Percentiles rank a stretch among this genome's conserved stretches.
These are phyloP conservation scores for Molorchus minor DNA, from an alignment of 2,888 invertebrate genomes.

Conservation along the genomic window DNA sequence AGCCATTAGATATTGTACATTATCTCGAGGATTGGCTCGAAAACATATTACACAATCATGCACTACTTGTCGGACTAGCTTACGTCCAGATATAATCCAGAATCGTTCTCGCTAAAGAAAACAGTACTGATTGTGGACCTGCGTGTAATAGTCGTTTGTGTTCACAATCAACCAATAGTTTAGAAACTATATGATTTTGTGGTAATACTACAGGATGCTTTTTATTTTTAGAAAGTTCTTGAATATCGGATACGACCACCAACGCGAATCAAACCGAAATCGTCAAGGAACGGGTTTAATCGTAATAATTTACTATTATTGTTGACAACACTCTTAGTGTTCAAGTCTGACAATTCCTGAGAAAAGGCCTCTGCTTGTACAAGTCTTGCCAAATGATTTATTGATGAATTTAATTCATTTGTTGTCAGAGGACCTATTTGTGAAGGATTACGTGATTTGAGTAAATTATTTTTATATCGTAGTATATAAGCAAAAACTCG, in stretches of 20 bases:
- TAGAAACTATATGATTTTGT: background rate
- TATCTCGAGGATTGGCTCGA: background rate
- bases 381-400: background rate
- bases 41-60: background rate
- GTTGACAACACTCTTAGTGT: background rate
- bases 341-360: background rate
- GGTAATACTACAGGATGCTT: background rate
- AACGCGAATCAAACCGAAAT: background rate
- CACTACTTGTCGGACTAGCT: background rate
- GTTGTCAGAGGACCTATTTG: background rate
- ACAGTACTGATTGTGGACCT: background rate
- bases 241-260: background rate
- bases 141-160: background rate
- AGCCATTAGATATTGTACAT: constrained; percentile 1
- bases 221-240: background rate
- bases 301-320: background rate
- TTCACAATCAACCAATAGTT: background rate
- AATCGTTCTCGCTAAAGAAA: background rate
- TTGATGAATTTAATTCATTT: background rate
- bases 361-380: background rate
- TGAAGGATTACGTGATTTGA: background rate
- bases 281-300: background rate
- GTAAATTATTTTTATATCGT: background rate
- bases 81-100: background rate
- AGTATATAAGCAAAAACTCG: background rate